phyloP scores from a whole-genome alignment of 2,113 vertebrate genomes.

The Indri indri region DNA sequence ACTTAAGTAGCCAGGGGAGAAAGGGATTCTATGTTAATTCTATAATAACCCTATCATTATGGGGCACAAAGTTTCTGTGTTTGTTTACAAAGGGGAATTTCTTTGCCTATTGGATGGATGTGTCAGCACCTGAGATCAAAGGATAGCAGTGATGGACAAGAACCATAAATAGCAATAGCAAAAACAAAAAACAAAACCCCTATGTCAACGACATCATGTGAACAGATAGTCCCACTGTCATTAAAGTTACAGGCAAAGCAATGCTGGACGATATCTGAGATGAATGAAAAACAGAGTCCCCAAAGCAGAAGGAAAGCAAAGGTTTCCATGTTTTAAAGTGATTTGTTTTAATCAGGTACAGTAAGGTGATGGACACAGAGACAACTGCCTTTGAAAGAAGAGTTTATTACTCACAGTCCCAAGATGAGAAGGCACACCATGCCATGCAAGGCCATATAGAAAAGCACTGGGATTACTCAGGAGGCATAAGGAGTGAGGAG shows the following conservation, averaged over 20 bases:
- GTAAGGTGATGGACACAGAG: background rate
- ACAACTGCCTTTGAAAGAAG: background rate
- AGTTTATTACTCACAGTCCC: background rate
- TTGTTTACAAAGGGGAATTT: background rate
- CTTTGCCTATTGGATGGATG: background rate
- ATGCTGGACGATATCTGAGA: background rate
- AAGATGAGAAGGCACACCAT: background rate
- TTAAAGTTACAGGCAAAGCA: background rate
- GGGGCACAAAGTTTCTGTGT: background rate
- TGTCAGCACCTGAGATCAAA: background rate
- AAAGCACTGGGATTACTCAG: background rate
- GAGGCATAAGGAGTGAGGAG: background rate
- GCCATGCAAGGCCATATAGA: fast-evolving
- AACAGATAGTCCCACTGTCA: background rate
- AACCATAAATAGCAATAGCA: background rate
- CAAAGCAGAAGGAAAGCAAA: background rate
- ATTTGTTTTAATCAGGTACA: background rate
- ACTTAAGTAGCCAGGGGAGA: background rate
- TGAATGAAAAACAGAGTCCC: background rate
- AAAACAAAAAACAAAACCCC: background rate
- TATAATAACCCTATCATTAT: background rate
- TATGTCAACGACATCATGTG: background rate
- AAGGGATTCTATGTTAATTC: background rate
- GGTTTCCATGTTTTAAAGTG: background rate
- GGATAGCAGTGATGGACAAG: background rate